Evolutionary conservation across 2,888 invertebrate species (phyloP).

Genomic region (Parochlus steinenii): DNA sequence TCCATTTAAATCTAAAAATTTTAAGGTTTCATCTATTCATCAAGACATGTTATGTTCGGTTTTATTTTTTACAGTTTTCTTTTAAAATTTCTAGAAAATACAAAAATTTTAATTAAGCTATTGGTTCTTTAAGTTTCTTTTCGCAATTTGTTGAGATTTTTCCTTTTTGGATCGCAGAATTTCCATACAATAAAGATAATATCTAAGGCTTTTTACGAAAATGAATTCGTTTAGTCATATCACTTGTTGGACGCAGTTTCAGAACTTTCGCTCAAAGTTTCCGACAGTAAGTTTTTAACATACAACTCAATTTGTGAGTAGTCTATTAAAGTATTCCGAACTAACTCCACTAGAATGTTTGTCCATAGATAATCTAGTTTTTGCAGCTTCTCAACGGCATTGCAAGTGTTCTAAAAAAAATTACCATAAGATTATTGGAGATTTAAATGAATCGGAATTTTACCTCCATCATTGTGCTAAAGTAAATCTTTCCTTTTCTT

Average conservation of each 20-base stretch:
- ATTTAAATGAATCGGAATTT: no score
- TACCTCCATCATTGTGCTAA: constrained; percentile 53
- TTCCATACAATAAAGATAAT: background rate
- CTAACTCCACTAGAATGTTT: constrained; percentile 54
- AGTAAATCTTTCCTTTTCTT: constrained; percentile 54
- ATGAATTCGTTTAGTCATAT: background rate
- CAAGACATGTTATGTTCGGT: no score
- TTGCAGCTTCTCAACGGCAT: constrained; percentile 59
- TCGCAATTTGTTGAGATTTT: no score
- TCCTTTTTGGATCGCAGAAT: no score
- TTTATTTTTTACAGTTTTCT: no score
- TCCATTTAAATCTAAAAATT: background rate
- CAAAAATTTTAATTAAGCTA: constrained; percentile 2
- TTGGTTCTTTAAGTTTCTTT: background rate
- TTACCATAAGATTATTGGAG: no score
- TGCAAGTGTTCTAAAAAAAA: constrained; percentile 54
- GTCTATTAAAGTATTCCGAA: constrained; percentile 60
- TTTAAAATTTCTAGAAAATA: background rate
- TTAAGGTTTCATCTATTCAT: no score
- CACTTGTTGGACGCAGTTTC: background rate
- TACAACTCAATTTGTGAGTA: constrained; percentile 68
- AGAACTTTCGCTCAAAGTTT: constrained; percentile 20
- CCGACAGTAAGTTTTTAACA: constrained; percentile 39
- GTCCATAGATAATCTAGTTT: constrained; percentile 64
- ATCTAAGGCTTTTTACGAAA: background rate